These are phyloP conservation scores for Adoxophyes honmai DNA, from an alignment of 1,140 invertebrate species.

Conservation along the genomic window DNA sequence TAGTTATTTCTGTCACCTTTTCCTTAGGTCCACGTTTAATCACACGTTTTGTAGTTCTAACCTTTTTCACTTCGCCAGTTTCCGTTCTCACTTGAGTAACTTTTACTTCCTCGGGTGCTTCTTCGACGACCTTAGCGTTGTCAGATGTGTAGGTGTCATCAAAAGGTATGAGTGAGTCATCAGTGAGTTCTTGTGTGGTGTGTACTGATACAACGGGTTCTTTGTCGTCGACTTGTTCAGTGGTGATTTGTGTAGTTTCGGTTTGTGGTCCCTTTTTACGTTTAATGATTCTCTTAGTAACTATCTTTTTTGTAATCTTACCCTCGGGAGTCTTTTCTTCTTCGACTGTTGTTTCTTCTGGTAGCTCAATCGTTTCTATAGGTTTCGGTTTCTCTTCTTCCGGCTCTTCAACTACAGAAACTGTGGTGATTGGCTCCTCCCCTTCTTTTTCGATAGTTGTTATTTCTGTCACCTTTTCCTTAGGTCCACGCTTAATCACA, in stretches of 20 bases:
- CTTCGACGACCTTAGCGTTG: constrained; percentile 43
- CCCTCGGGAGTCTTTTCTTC: not conserved
- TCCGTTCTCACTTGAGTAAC: constrained; percentile 25
- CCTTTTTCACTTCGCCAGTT: constrained; percentile 19
- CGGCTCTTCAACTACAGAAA: constrained; percentile 34
- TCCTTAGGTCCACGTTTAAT: constrained; percentile 7
- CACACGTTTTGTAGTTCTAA: constrained; percentile 24
- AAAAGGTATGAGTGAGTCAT: constrained; percentile 29
- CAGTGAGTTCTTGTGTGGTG: constrained; percentile 44
- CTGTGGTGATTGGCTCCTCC: constrained; percentile 38
- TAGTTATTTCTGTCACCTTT: constrained; percentile 22
- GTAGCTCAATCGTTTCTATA: constrained; percentile 33
- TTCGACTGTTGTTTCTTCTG: constrained; percentile 26
- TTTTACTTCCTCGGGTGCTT: constrained; percentile 49
- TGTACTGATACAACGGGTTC: constrained; percentile 31
- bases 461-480: constrained; percentile 13
- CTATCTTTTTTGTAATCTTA: constrained; percentile 13
- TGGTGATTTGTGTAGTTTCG: constrained; percentile 47
- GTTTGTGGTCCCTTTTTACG: constrained; percentile 16
- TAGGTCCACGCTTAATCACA: constrained; percentile 6
- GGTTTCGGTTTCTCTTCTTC: not conserved
- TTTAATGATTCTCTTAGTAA: not conserved
- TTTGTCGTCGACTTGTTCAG: constrained; percentile 42
- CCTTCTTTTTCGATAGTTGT: constrained; percentile 20
- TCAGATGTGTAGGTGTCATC: constrained; percentile 31